phyloP scores from a whole-genome alignment of 2,797 vertebrate genomes.

The Bryconaethiops microstoma region DNA sequence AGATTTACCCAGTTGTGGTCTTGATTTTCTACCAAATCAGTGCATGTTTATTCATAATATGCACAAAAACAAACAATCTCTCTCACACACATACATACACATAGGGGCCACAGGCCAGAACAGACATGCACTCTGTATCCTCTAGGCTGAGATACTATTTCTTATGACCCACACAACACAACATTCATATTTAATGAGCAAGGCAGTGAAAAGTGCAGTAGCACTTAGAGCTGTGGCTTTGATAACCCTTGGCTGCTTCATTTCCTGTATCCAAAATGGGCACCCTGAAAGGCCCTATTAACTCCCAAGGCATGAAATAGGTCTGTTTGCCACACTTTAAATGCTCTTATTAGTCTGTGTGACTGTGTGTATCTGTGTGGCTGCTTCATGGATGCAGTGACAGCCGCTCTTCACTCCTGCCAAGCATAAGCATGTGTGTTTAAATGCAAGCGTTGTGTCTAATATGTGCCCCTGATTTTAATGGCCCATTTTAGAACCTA shows the following conservation, averaged over 20 bases:
- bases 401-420: constrained; percentile 11
- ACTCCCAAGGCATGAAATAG: constrained; percentile 40
- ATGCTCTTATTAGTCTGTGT: constrained; percentile 25
- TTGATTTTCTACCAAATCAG: no score
- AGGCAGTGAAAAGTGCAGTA: constrained; percentile 10
- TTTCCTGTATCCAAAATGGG: constrained; percentile 25
- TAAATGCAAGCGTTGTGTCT: constrained; percentile 10
- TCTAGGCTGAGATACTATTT: constrained; percentile 65
- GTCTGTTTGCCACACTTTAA: constrained; percentile 29
- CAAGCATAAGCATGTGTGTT: constrained; percentile 6
- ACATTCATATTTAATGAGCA: constrained; percentile 74
- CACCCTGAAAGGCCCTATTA: constrained; percentile 33
- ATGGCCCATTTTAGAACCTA: not conserved
- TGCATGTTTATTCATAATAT: no score
- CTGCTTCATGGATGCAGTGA: constrained; percentile 2
- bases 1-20: no score
- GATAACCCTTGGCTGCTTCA: constrained; percentile 17
- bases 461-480: not conserved
- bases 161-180: constrained; percentile 70
- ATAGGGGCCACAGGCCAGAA: constrained; percentile 22
- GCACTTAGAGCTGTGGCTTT: constrained; percentile 1
- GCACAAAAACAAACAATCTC: no score
- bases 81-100: constrained; percentile 22
- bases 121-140: constrained; percentile 65
- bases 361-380: constrained; percentile 7